phyloP scores from a whole-genome alignment of 2,888 invertebrate genomes.

The Oconnorella tubifera region DNA sequence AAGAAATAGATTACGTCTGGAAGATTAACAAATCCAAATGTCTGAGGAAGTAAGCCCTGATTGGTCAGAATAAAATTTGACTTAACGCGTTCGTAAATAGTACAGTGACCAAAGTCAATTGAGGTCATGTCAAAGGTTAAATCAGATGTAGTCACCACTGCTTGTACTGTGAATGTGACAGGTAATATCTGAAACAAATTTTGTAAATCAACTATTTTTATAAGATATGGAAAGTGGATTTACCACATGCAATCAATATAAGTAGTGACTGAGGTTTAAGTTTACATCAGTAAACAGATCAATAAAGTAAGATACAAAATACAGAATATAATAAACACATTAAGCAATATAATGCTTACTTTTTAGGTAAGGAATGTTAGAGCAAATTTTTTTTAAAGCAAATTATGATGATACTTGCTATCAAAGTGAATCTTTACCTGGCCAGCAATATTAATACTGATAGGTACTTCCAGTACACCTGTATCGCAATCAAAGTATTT shows the following conservation, averaged over 20 bases:
- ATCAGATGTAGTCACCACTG: slow-evolving; percentile 54
- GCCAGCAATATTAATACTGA: slow-evolving; percentile 54
- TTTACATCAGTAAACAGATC: too few species aligned
- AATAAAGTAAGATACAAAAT: too few species aligned
- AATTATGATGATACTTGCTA: too few species aligned
- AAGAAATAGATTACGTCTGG: slow-evolving; percentile 56
- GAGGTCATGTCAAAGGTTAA: slow-evolving; percentile 47
- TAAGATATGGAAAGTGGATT: too few species aligned
- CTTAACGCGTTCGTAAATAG: slow-evolving; percentile 51
- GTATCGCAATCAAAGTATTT: slow-evolving; percentile 53
- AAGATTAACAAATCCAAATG: slow-evolving; percentile 54
- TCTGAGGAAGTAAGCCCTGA: slow-evolving; percentile 53
- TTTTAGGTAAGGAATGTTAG: too few species aligned
- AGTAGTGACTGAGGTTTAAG: too few species aligned
- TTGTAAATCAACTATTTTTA: too few species aligned
- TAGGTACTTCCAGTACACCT: slow-evolving; percentile 54
- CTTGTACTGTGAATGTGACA: slow-evolving; percentile 53
- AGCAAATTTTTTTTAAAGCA: too few species aligned
- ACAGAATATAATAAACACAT: too few species aligned
- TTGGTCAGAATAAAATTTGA: slow-evolving; percentile 50
- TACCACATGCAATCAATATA: too few species aligned
- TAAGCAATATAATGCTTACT: too few species aligned
- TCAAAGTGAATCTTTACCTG: slow-evolving; percentile 47
- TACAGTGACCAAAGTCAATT: slow-evolving; percentile 54
- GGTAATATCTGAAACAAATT: slow-evolving; percentile 51